phyloP scores from a whole-genome alignment of 2,888 invertebrate genomes.

The Caenorhabditis virilis region DNA sequence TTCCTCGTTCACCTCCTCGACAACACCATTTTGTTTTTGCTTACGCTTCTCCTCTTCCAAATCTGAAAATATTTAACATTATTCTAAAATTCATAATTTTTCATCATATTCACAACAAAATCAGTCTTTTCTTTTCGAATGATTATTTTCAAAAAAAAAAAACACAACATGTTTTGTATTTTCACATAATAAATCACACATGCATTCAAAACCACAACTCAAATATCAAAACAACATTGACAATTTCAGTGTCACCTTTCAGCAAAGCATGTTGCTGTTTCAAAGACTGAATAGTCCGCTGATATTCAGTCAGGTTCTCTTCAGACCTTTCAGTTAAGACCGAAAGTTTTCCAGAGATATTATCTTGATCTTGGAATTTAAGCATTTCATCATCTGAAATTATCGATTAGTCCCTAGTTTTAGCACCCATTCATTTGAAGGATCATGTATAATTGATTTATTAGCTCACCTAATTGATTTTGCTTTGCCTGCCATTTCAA shows the following conservation, averaged over 20 bases:
- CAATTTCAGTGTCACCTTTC: constrained; percentile 39
- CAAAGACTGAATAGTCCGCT: constrained; percentile 55
- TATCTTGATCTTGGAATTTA: constrained; percentile 51
- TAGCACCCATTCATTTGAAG: too few relatives aligned
- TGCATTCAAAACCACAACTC: constrained; percentile 13
- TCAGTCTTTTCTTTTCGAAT: too few relatives aligned
- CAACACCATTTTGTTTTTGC: constrained; percentile 34
- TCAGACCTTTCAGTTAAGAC: constrained; percentile 66
- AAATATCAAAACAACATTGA: constrained; percentile 18
- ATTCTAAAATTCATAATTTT: not conserved
- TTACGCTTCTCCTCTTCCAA: constrained; percentile 47
- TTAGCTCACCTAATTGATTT: too few relatives aligned
- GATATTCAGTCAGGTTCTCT: constrained; percentile 67
- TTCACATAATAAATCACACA: too few relatives aligned
- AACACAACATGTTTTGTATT: too few relatives aligned
- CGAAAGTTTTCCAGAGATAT: constrained; percentile 64
- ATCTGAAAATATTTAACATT: constrained; percentile 25
- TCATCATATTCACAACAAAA: constrained; percentile 2
- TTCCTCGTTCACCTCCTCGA: constrained; percentile 36
- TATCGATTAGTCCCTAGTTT: not conserved
- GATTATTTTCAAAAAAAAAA: too few relatives aligned
- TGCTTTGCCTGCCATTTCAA: too few relatives aligned
- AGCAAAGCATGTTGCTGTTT: constrained; percentile 61
- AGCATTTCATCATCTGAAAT: constrained; percentile 28
- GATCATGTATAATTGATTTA: too few relatives aligned